Percentiles rank a stretch among this genome's conserved stretches.
These are phyloP conservation scores for Steatornis caripensis DNA, from an alignment of 2,113 vertebrate genomes.

Conservation along the genomic window DNA sequence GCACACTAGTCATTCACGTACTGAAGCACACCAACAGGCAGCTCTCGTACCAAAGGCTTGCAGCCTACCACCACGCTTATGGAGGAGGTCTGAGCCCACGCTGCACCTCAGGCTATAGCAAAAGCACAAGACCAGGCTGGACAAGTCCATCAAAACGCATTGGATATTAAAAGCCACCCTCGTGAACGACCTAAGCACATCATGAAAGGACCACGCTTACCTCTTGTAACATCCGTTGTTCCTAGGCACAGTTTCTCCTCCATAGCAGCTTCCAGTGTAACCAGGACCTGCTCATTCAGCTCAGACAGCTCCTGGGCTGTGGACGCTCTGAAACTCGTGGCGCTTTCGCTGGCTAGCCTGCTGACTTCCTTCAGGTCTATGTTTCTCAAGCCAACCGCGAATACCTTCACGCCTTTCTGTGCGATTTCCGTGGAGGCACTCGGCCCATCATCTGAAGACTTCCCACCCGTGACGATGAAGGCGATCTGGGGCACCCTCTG, in stretches of 20 bases:
- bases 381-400: conserved; percentile 83
- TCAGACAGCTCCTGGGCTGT: conserved; percentile 82
- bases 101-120: neutral
- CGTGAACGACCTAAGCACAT: neutral
- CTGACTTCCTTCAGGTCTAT: conserved; percentile 78
- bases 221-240: conserved; percentile 49
- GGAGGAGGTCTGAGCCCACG: neutral
- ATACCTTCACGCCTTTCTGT: conserved; percentile 80
- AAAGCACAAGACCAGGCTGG: neutral
- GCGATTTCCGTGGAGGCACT: conserved; percentile 79
- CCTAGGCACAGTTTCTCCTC: conserved; percentile 77
- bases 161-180: neutral
- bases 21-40: neutral
- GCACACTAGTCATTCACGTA: neutral
- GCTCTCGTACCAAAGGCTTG: neutral
- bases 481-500: conserved; percentile 87
- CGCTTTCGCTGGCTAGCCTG: conserved; percentile 77
- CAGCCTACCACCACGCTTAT: neutral
- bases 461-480: conserved; percentile 87
- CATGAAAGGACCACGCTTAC: conserved; percentile 41
- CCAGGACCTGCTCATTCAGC: conserved; percentile 87
- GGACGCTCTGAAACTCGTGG: conserved; percentile 79
- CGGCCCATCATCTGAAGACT: conserved; percentile 80
- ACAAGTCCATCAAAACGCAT: neutral
- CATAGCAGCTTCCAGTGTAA: conserved; percentile 82